A percentile compares a stretch with the other conserved stretches of the same genome.
Conservation (phyloP, 2,888 invertebrate genomes). For the Gibbula magus region DNA sequence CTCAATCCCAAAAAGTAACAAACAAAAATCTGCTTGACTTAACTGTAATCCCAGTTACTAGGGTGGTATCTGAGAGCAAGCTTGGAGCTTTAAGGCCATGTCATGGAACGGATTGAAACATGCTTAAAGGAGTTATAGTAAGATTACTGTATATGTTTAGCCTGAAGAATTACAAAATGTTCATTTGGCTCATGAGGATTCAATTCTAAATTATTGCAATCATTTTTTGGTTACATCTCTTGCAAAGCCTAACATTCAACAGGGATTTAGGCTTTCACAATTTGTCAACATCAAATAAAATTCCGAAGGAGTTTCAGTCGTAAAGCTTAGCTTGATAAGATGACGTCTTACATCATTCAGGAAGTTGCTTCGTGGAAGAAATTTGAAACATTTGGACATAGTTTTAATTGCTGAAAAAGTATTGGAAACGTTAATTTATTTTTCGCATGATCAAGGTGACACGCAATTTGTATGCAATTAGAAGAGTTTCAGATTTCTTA, state of each 20-base stretch:
- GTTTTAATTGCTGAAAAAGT: too few relatives aligned
- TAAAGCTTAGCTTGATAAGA: not conserved
- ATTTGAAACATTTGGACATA: too few relatives aligned
- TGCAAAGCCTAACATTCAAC: constrained; percentile 6
- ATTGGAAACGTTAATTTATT: too few relatives aligned
- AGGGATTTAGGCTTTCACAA: not conserved
- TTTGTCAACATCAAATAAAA: constrained; percentile 3
- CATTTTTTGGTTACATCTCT: not conserved
- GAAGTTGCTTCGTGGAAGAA: too few relatives aligned
- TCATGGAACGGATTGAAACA: not conserved
- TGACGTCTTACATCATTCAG: too few relatives aligned
- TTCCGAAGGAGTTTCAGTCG: not conserved
- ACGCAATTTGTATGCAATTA: too few relatives aligned
- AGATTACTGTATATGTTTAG: constrained; percentile 10
- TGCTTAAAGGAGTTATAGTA: not conserved
- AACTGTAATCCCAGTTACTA: constrained; percentile 10
- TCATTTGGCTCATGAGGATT: constrained; percentile 12
- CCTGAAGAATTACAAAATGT: not conserved
- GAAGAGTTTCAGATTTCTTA: too few relatives aligned
- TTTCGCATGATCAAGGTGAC: too few relatives aligned
- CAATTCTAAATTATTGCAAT: constrained; percentile 18
- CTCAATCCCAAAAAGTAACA: constrained; percentile 18
- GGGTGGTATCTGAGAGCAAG: constrained; percentile 9
- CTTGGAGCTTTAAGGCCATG: not conserved
- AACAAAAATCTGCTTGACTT: constrained; percentile 18